Base-by-base conservation (phyloP, 2,888 invertebrate species). In the Argyresthia goedartella region DNA sequence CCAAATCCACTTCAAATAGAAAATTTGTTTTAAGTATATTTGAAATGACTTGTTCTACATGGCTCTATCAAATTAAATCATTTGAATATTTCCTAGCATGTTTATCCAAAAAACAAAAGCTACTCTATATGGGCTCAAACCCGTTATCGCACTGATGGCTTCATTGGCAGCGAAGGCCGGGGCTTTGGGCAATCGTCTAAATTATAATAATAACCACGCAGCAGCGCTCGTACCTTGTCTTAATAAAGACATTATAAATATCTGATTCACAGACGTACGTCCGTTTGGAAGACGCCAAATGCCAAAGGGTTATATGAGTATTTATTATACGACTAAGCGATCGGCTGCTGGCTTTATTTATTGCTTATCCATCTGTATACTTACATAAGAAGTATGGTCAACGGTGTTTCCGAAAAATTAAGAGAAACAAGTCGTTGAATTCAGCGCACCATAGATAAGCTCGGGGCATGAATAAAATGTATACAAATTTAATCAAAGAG, bases 401-500 rank as follows among this genome's bases (percentile, higher is more conserved):
- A 11, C 39, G 39, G 10, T 39, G 9, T 39, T 9, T 39, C 3
- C 9, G n/a, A 4, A 39, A 11, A 39, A 9, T 4, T 9, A 39
- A 39, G 39, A 9, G n/a, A 39, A 39, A 39, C 36, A 39, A 8
- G 36, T 14, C 36, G 62, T 67, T 73, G 76, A 79, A 77, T 77
- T 77, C 79, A 76, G 66, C 64, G 73, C 67, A 64, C 71, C 67
- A 69, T 63, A 65, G 66, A 71, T 70, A 81, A 84, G 78, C 75
- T 70, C 71, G 69, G 62, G 60, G 73, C 80, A 81, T 82, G 84
- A 81, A 84, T 85, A 84, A 84, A 86, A 82, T 77, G 80, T 79
- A 81, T 81, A 85, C 85, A 86, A 85, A 85, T 86, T 85, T 86
- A 86, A 86, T 86, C 85, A 86, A 81, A 85, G 81, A 79, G 80